Percentiles rank a stretch among this genome's conserved stretches.
These are phyloP conservation scores for Anser brachyrhynchus DNA, from an alignment of 2,113 vertebrate species.

Conservation along the genomic window DNA sequence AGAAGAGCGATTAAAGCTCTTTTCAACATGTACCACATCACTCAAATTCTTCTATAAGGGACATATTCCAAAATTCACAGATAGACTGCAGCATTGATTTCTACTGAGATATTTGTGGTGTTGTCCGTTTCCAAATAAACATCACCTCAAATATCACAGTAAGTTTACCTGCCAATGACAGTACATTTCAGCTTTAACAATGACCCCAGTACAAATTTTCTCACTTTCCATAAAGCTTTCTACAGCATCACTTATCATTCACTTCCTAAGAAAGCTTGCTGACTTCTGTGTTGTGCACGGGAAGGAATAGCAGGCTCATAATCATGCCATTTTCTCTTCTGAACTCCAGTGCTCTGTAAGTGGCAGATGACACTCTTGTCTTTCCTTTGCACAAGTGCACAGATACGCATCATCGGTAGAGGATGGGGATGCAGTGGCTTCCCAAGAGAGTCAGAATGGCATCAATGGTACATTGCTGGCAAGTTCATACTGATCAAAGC, in stretches of 20 bases:
- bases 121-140: not conserved
- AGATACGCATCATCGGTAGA: slow-evolving; percentile 36
- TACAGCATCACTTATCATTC: not conserved
- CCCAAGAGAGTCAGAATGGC: slow-evolving; percentile 2
- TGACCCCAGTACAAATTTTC: not conserved
- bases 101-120: not conserved
- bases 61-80: not conserved
- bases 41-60: not conserved
- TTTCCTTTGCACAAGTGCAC: slow-evolving; percentile 21
- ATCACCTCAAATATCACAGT: not conserved
- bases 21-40: not conserved
- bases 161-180: not conserved
- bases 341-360: not conserved
- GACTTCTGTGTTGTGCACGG: not conserved
- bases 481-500: slow-evolving; percentile 49
- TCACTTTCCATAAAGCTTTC: not conserved
- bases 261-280: not conserved
- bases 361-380: slow-evolving; percentile 20
- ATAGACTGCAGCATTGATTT: not conserved
- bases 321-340: slow-evolving; percentile 7
- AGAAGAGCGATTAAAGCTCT: not conserved
- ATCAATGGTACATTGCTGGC: slow-evolving; percentile 21
- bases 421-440: slow-evolving; percentile 26
- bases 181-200: not conserved
- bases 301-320: not conserved